phyloP scores from a whole-genome alignment of 2,113 vertebrate species.

The Nycticryphes semicollaris region DNA sequence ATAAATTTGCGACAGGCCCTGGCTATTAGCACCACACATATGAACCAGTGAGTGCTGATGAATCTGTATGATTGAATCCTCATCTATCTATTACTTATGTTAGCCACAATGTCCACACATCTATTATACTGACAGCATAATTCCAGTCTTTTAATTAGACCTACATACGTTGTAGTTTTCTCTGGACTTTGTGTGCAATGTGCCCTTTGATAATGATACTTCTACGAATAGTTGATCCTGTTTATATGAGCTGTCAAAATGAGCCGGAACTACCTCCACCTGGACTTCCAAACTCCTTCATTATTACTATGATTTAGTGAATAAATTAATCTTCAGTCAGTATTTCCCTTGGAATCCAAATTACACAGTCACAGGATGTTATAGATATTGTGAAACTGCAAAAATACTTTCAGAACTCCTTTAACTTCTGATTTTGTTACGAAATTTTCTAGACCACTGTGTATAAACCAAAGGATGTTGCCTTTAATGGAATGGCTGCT shows the following conservation, averaged over 20 bases:
- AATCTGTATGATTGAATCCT: not conserved
- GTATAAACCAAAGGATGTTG: not conserved
- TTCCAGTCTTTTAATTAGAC: not conserved
- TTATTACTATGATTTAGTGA: not conserved
- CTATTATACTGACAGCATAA: not conserved
- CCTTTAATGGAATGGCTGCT: not conserved
- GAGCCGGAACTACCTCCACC: not conserved
- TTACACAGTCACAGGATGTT: not conserved
- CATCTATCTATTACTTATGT: not conserved
- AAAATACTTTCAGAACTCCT: not conserved
- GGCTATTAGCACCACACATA: accelerated
- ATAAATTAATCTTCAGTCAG: not conserved
- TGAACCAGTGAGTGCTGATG: not conserved
- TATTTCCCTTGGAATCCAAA: not conserved
- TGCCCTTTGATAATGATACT: not conserved
- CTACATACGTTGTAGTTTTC: not conserved
- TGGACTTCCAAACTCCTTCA: not conserved
- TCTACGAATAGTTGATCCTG: not conserved
- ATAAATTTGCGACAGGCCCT: not conserved
- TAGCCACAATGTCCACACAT: not conserved
- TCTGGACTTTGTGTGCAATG: not conserved
- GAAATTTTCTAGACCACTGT: not conserved
- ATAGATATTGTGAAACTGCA: not conserved
- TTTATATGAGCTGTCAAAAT: not conserved
- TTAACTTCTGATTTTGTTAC: not conserved